phyloP scores from a whole-genome alignment of 2,888 invertebrate genomes.

The Netelia fuscicornis region DNA sequence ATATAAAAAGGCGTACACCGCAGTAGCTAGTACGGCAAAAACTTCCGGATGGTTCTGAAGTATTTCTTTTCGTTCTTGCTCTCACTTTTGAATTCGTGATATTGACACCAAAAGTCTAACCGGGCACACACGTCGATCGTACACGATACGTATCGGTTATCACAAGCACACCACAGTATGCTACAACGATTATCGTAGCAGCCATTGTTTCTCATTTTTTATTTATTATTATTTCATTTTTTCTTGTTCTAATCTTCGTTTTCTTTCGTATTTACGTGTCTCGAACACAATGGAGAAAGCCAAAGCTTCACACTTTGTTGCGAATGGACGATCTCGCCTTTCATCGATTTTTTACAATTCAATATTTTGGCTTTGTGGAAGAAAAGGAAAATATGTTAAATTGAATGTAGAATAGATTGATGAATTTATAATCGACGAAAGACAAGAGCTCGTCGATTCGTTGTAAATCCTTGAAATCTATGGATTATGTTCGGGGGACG shows the following conservation, averaged over 20 bases:
- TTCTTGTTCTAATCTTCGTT: conserved; percentile 54
- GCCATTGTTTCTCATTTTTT: conserved; percentile 48
- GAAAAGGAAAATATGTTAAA: neutral
- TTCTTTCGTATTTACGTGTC: conserved; percentile 12
- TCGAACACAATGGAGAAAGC: conserved; percentile 63
- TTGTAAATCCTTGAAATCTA: conserved; percentile 28
- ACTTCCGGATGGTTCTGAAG: conserved; percentile 73
- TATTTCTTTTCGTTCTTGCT: conserved; percentile 29
- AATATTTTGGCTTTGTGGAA: neutral
- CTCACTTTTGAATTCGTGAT: conserved; percentile 8
- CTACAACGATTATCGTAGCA: conserved; percentile 79
- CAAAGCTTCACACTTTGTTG: conserved; percentile 69
- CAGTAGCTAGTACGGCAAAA: conserved; percentile 83
- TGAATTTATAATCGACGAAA: conserved; percentile 2
- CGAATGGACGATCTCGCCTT: conserved; percentile 60
- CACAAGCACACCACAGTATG: conserved; percentile 81
- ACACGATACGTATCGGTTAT: conserved; percentile 18
- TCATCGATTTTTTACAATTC: neutral
- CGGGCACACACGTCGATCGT: conserved; percentile 73
- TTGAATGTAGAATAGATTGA: neutral
- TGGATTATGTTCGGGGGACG: conserved; percentile 24
- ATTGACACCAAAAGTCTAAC: conserved; percentile 79
- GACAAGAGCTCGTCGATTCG: conserved; percentile 17
- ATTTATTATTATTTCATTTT: conserved; percentile 57
- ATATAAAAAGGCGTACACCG: conserved; percentile 79